Conservation (phyloP, 2,113 vertebrate genomes). For the Chaenocephalus aceratus region DNA sequence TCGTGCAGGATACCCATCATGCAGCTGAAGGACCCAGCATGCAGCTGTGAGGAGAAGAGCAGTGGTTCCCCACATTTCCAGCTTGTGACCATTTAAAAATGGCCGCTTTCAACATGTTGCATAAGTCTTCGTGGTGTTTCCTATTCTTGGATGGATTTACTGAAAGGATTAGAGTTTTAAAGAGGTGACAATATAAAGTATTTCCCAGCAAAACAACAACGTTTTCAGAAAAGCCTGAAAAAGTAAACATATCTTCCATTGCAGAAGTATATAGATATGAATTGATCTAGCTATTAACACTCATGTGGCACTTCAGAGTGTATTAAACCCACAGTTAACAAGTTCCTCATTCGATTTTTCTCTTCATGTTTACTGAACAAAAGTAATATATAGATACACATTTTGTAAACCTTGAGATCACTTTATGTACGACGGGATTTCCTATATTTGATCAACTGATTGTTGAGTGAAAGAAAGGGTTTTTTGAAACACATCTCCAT, state of each 20-base stretch:
- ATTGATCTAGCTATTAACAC: not conserved
- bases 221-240: not conserved
- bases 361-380: no score
- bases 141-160: not conserved
- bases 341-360: no score
- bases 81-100: conserved; percentile 1
- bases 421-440: not conserved
- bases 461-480: not conserved
- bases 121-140: not conserved
- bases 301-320: not conserved
- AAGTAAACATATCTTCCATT: not conserved
- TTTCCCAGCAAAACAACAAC: not conserved
- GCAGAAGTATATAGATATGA: not conserved
- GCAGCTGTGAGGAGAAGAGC: conserved; percentile 16
- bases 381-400: no score
- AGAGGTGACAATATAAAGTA: not conserved
- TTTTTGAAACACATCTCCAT: not conserved
- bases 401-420: not conserved
- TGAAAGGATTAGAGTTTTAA: not conserved
- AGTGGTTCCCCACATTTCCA: not conserved
- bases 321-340: no score
- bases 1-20: conserved; percentile 20
- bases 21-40: conserved; percentile 19
- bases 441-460: not conserved
- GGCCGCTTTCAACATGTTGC: conserved; percentile 14